Conservation (phyloP, 2,888 invertebrate genomes). For the Tipula confusa region DNA sequence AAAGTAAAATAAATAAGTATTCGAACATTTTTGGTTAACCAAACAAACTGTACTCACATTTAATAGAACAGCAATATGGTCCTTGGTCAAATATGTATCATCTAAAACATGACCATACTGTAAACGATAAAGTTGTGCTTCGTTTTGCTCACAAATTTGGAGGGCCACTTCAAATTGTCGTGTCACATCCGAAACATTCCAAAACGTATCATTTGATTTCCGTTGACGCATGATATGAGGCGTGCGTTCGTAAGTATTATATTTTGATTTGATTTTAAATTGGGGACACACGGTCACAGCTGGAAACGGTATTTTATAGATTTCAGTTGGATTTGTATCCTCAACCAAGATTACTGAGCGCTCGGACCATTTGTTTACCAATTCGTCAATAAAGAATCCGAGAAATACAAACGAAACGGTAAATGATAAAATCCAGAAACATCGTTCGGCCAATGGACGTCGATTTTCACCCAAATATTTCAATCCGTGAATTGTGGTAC, state of each 20-base stretch:
- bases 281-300: background rate
- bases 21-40: too few species aligned
- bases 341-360: conserved; percentile 64
- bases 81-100: background rate
- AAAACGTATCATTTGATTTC: background rate
- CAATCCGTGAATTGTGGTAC: conserved; percentile 61
- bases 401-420: conserved; percentile 60
- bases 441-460: conserved; percentile 55
- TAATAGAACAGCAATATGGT: background rate
- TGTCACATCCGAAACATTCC: background rate
- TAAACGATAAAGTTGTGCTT: too few species aligned
- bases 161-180: background rate
- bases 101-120: background rate
- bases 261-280: background rate
- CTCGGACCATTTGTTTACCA: conserved; percentile 66
- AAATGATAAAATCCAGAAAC: conserved; percentile 63
- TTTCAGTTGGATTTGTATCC: background rate
- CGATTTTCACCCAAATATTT: conserved; percentile 59
- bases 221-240: too few species aligned
- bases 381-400: conserved; percentile 56
- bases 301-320: background rate
- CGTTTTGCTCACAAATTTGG: background rate
- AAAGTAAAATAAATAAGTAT: too few species aligned
- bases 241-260: background rate
- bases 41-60: background rate